phyloP scores from a whole-genome alignment of 2,888 invertebrate species.

The Eurois occulta region DNA sequence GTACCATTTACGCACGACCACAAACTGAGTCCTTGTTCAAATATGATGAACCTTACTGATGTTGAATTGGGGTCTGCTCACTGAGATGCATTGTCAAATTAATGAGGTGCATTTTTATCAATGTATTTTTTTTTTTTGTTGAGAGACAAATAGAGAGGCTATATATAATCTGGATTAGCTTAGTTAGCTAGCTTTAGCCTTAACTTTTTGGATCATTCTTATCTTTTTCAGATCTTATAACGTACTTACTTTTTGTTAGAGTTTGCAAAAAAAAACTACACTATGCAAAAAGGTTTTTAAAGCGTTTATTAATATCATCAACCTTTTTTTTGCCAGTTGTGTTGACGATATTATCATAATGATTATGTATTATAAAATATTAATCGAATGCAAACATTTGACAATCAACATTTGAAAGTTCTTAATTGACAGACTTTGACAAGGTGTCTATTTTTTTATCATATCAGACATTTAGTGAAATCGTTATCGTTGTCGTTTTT shows the following conservation, averaged over 20 bases:
- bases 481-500: constrained; percentile 22
- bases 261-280: not conserved
- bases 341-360: not conserved
- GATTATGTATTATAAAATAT: constrained; percentile 3
- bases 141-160: not conserved
- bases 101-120: constrained; percentile 1
- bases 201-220: not conserved
- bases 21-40: constrained; percentile 50
- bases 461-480: constrained; percentile 35
- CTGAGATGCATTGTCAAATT: constrained; percentile 26
- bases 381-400: constrained; percentile 27
- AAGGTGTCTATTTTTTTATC: constrained; percentile 27
- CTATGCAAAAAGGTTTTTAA: not conserved
- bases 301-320: not conserved
- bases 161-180: no score
- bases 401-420: constrained; percentile 45
- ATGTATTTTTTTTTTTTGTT: constrained; percentile 1
- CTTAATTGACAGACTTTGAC: constrained; percentile 37
- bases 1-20: constrained; percentile 56
- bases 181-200: not conserved
- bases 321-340: not conserved
- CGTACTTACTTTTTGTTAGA: not conserved
- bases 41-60: constrained; percentile 43
- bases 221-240: not conserved
- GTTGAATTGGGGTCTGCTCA: constrained; percentile 27